Evolutionary conservation across 2,888 invertebrate genomes (phyloP).

Genomic region (Eristalis arbustorum): DNA sequence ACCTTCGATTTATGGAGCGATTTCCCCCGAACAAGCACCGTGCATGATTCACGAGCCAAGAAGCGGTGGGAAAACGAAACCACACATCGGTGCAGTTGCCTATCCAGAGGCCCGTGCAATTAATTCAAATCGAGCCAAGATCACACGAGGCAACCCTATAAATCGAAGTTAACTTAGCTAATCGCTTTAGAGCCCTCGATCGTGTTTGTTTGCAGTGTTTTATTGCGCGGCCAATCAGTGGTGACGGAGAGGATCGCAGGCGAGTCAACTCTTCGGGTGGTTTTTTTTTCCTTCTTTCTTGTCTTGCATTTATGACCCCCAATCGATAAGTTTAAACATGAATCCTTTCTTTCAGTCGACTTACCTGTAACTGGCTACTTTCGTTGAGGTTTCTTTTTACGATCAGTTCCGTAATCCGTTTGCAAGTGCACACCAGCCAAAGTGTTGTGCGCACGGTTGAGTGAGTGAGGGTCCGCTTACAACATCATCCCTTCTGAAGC

Average conservation of each 20-base stretch:
- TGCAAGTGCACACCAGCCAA: neutral
- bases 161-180: neutral
- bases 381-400: slow-evolving; percentile 4
- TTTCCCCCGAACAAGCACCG: neutral
- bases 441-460: neutral
- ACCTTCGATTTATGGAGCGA: neutral
- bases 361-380: slow-evolving; percentile 39
- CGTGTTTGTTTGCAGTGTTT: neutral
- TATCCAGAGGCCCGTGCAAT: neutral
- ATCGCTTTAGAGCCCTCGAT: neutral
- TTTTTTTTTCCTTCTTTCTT: too few species aligned
- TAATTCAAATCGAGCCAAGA: neutral
- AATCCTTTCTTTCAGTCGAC: slow-evolving; percentile 13
- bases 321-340: slow-evolving; percentile 1
- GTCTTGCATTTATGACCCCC: slow-evolving; percentile 25
- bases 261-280: slow-evolving; percentile 50
- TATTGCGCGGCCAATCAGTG: neutral
- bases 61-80: neutral
- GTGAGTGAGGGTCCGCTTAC: neutral
- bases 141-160: too few species aligned
- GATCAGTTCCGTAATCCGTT: slow-evolving; percentile 52
- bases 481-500: neutral
- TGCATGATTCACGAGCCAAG: neutral
- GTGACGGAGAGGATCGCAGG: neutral
- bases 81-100: neutral